Evolutionary conservation across 2,797 vertebrate genomes (phyloP).

Genomic region (Sebastes elongatus): DNA sequence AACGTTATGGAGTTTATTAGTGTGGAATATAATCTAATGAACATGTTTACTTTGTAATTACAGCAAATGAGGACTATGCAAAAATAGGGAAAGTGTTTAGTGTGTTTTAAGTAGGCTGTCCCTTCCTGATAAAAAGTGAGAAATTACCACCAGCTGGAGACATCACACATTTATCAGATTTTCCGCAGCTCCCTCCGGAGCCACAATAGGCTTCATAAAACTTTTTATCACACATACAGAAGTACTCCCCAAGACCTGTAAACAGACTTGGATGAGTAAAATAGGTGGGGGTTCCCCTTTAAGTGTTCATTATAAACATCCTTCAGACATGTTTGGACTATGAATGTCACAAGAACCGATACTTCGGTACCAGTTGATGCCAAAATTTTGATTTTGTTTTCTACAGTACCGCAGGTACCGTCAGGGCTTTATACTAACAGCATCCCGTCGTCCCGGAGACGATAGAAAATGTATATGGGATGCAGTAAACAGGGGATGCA

Average conservation of each 20-base stretch:
- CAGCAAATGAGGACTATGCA: background rate
- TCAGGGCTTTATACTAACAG: too few relatives aligned
- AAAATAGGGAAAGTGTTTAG: background rate
- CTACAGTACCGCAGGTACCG: too few relatives aligned
- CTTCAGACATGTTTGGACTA: background rate
- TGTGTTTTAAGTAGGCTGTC: background rate
- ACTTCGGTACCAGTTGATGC: too few relatives aligned
- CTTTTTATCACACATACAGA: background rate
- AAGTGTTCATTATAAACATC: background rate
- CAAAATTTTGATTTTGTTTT: too few relatives aligned
- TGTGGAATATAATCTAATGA: background rate
- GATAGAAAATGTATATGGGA: too few relatives aligned
- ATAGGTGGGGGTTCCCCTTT: background rate
- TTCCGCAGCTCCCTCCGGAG: background rate
- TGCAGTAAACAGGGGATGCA: too few relatives aligned
- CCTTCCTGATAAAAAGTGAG: background rate
- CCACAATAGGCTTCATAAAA: too few relatives aligned
- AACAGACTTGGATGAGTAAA: background rate
- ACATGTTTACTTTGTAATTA: background rate
- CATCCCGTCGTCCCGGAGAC: fast-evolving
- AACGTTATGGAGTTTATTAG: background rate
- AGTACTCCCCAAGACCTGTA: background rate
- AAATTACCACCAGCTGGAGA: background rate
- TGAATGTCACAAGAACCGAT: too few relatives aligned
- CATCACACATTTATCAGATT: background rate